These are phyloP conservation scores for Papilio polyxenes DNA, from an alignment of 1,140 invertebrate species.

Conservation along the genomic window DNA sequence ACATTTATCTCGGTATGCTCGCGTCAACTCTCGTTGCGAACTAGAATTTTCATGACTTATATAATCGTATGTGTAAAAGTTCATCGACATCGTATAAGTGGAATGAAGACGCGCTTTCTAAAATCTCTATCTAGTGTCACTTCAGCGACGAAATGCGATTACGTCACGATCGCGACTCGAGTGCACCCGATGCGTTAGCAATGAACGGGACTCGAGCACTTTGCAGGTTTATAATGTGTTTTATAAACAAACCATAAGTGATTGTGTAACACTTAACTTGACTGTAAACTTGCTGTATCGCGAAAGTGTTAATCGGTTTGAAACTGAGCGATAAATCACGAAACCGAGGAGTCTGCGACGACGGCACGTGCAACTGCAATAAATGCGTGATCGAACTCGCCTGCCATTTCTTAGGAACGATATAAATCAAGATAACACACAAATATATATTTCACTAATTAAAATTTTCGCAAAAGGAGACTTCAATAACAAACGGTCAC, in stretches of 20 bases:
- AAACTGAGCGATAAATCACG: slow-evolving; percentile 35
- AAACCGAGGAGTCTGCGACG: background rate
- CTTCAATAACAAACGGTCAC: slow-evolving; percentile 3
- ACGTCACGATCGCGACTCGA: slow-evolving; percentile 54
- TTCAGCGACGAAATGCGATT: slow-evolving; percentile 64
- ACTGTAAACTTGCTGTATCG: slow-evolving; percentile 30
- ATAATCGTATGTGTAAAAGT: slow-evolving; percentile 42
- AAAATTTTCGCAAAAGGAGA: background rate
- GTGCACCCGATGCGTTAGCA: slow-evolving; percentile 41
- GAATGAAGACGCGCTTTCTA: slow-evolving; percentile 73
- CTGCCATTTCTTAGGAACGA: background rate
- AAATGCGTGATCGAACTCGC: background rate
- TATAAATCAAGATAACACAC: background rate
- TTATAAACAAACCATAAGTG: slow-evolving; percentile 25
- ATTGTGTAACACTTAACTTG: background rate
- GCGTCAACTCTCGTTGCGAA: slow-evolving; percentile 4
- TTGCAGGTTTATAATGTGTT: slow-evolving; percentile 10
- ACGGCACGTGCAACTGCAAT: slow-evolving; percentile 5
- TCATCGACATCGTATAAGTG: slow-evolving; percentile 64
- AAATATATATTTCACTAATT: background rate
- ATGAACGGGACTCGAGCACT: slow-evolving; percentile 42
- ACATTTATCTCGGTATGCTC: background rate
- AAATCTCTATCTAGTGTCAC: slow-evolving; percentile 77
- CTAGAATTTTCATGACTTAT: slow-evolving; percentile 35
- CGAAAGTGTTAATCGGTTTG: slow-evolving; percentile 29